Percentiles rank a stretch among this genome's conserved stretches.
Conservation (phyloP, 2,113 vertebrate species). For the Pipa parva region DNA sequence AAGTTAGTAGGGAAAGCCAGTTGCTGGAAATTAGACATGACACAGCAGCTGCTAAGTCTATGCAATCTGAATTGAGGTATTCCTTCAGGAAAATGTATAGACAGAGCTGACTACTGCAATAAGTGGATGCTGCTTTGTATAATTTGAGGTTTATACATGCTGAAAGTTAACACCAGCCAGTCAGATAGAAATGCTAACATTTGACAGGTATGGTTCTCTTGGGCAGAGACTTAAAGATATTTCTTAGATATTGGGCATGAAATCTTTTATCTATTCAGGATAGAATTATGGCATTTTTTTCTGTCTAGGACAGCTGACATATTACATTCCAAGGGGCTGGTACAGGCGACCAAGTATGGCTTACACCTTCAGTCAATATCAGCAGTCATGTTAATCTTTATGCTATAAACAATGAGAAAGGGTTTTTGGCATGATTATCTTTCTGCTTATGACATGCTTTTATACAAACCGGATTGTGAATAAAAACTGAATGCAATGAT, state of each 20-base stretch:
- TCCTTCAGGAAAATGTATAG: background rate
- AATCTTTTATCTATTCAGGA: background rate
- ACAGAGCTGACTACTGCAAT: background rate
- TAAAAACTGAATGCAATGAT: too few relatives aligned
- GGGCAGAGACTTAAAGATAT: slow-evolving; percentile 3
- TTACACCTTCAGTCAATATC: too few relatives aligned
- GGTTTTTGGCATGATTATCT: too few relatives aligned
- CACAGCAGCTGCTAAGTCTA: background rate
- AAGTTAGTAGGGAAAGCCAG: background rate
- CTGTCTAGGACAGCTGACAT: too few relatives aligned
- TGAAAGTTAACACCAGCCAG: background rate
- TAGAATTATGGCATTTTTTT: background rate
- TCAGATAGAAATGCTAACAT: background rate
- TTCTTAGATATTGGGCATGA: slow-evolving; percentile 5
- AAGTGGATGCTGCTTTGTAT: background rate
- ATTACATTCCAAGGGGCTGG: too few relatives aligned
- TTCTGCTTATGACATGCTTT: too few relatives aligned
- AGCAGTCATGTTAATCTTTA: too few relatives aligned
- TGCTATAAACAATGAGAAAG: too few relatives aligned
- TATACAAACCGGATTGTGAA: too few relatives aligned
- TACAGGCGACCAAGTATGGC: too few relatives aligned
- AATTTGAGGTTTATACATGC: background rate
- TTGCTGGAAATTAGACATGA: slow-evolving; percentile 6
- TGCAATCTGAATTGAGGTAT: background rate
- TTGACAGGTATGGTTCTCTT: slow-evolving; percentile 4